phyloP scores from a whole-genome alignment of 1,140 invertebrate genomes.

The Aphaenogaster floridana region DNA sequence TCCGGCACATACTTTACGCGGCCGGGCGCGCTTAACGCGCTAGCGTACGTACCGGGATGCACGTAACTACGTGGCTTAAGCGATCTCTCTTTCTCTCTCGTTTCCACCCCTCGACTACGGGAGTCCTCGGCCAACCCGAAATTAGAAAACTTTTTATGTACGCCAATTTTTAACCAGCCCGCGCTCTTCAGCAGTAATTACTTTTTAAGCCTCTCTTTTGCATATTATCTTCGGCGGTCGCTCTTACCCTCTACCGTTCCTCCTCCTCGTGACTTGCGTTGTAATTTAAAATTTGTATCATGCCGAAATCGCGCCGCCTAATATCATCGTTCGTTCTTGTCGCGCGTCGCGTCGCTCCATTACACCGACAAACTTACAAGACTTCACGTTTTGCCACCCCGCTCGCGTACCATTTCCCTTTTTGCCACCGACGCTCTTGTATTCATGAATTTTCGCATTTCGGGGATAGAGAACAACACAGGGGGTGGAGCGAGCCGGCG shows the following conservation, averaged over 20 bases:
- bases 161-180: slow-evolving; percentile 86
- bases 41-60: slow-evolving; percentile 59
- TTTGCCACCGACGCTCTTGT: slow-evolving; percentile 51
- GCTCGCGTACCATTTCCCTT: slow-evolving; percentile 19
- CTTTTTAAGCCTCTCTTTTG: slow-evolving; percentile 87
- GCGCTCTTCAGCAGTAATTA: slow-evolving; percentile 85
- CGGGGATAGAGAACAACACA: slow-evolving; percentile 21
- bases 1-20: slow-evolving; percentile 50
- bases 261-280: slow-evolving; percentile 51
- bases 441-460: slow-evolving; percentile 68
- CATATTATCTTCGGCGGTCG: slow-evolving; percentile 83
- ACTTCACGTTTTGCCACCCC: slow-evolving; percentile 48
- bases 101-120: slow-evolving; percentile 1
- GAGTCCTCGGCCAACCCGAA: slow-evolving; percentile 75
- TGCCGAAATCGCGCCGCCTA: slow-evolving; percentile 57
- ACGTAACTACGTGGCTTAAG: slow-evolving; percentile 68
- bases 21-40: slow-evolving; percentile 47
- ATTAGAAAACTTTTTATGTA: slow-evolving; percentile 87
- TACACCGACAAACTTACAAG: slow-evolving; percentile 55
- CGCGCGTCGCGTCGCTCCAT: slow-evolving; percentile 11
- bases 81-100: slow-evolving; percentile 33
- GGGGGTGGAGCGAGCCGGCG: neutral
- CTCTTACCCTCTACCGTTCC: neutral
- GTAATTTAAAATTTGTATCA: slow-evolving; percentile 78
- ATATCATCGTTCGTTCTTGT: slow-evolving; percentile 58